Percentiles rank a stretch among this genome's conserved stretches.
Evolutionary conservation across 2,888 invertebrate genomes (phyloP).

Genomic region (Drosophila neonasuta): DNA sequence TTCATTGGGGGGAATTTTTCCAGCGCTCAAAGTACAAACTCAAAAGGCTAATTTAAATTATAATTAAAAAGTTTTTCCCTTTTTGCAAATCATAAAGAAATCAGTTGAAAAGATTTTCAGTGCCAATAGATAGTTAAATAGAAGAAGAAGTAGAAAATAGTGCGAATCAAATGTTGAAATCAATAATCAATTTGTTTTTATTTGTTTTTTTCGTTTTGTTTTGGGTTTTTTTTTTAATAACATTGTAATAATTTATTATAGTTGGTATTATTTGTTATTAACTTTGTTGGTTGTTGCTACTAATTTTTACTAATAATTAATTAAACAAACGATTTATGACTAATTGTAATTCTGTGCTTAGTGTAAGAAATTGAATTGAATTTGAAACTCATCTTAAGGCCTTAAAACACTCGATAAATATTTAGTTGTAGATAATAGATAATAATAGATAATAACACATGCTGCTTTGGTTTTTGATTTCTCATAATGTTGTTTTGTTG

Average conservation of each 20-base stretch:
- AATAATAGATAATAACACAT: conserved; percentile 62
- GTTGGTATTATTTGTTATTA: conserved; percentile 18
- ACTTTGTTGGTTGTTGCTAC: conserved; percentile 24
- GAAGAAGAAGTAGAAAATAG: conserved; percentile 26
- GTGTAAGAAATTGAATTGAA: conserved; percentile 57
- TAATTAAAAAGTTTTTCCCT: conserved; percentile 15
- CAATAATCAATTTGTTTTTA: conserved; percentile 44
- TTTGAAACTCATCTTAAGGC: conserved; percentile 64
- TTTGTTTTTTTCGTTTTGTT: conserved; percentile 40
- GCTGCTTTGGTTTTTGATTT: conserved; percentile 62
- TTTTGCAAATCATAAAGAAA: conserved; percentile 25
- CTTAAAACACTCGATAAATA: conserved; percentile 57
- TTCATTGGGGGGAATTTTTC: conserved; percentile 10
- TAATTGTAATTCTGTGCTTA: conserved; percentile 67
- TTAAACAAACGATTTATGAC: conserved; percentile 40
- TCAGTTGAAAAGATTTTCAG: conserved; percentile 29
- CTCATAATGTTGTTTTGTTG: conserved; percentile 3
- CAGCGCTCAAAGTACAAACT: conserved; percentile 42
- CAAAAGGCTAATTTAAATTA: conserved; percentile 49
- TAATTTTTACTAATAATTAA: conserved; percentile 23
- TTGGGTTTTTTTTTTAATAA: conserved; percentile 29
- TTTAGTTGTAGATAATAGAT: conserved; percentile 11
- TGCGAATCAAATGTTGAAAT: conserved; percentile 52
- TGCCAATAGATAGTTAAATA: conserved; percentile 51
- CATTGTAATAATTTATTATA: conserved; percentile 42